phyloP scores from a whole-genome alignment of 2,888 invertebrate species.

The Andrena camellia region DNA sequence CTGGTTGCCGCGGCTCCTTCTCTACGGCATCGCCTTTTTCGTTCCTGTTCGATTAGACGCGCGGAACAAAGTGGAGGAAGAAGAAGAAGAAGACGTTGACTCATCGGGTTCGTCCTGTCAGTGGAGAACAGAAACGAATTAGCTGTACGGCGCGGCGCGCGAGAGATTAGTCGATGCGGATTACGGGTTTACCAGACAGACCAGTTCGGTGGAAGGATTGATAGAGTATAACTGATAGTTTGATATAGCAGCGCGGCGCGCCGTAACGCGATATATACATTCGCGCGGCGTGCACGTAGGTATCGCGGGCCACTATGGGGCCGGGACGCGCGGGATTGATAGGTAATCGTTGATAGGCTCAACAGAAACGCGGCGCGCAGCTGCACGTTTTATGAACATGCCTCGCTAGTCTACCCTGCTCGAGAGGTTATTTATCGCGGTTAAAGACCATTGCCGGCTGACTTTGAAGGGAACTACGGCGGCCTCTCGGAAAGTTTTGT shows the following conservation, averaged over 20 bases:
- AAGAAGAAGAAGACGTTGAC: constrained; percentile 69
- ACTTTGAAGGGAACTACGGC: constrained; percentile 21
- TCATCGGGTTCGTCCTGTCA: constrained; percentile 63
- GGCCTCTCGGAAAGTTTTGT: background rate
- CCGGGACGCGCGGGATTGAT: constrained; percentile 57
- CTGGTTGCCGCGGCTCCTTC: background rate
- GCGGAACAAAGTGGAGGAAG: constrained; percentile 6
- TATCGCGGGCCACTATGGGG: constrained; percentile 28
- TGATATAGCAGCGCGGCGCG: constrained; percentile 61
- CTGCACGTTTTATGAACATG: constrained; percentile 50
- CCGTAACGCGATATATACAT: constrained; percentile 52
- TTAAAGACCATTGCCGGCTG: constrained; percentile 32
- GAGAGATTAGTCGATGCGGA: constrained; percentile 51
- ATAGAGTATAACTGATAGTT: constrained; percentile 68
- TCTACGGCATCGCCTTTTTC: background rate
- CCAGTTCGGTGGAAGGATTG: constrained; percentile 62
- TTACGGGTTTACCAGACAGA: constrained; percentile 41
- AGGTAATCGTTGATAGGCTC: constrained; percentile 66
- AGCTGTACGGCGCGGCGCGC: constrained; percentile 41
- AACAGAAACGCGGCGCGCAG: constrained; percentile 42
- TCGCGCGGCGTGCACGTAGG: background rate
- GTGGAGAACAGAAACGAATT: constrained; percentile 62
- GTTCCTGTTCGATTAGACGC: constrained; percentile 37
- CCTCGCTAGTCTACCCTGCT: constrained; percentile 30
- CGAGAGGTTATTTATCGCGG: constrained; percentile 37